phyloP scores from a whole-genome alignment of 2,113 vertebrate genomes.

The Notarius quadriscutis region DNA sequence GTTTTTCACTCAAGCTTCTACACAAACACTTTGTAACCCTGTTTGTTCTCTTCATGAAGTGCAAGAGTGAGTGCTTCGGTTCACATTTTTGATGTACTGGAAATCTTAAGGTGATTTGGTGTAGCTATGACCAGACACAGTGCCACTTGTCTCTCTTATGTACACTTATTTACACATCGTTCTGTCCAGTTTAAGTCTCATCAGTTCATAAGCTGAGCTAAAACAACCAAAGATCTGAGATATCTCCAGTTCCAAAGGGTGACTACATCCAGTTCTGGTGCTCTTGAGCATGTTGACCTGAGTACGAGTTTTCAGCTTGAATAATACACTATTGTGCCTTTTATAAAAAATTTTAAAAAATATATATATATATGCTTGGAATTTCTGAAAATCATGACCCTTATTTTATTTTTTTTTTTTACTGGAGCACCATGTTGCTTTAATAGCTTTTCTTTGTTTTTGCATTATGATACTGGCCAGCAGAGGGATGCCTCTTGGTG shows the following conservation, averaged over 20 bases:
- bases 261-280: not conserved
- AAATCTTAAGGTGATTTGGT: not conserved
- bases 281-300: slow-evolving; percentile 38
- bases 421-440: slow-evolving; percentile 35
- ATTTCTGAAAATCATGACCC: slow-evolving; percentile 28
- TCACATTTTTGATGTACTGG: slow-evolving; percentile 38
- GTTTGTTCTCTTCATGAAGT: not conserved
- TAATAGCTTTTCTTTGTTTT: not conserved
- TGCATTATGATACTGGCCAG: slow-evolving; percentile 32
- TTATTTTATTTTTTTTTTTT: not conserved
- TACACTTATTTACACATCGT: slow-evolving; percentile 26
- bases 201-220: not conserved
- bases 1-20: not conserved
- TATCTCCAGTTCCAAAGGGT: slow-evolving; percentile 25
- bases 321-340: slow-evolving; percentile 3
- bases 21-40: not conserved
- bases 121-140: not conserved
- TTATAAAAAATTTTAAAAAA: slow-evolving; percentile 10
- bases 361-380: not conserved
- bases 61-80: slow-evolving; percentile 10
- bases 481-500: slow-evolving; percentile 1
- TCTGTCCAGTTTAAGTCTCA: not conserved
- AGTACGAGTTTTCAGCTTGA: slow-evolving; percentile 32
- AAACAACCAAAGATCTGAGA: not conserved
- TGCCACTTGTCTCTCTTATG: not conserved